These are phyloP conservation scores for Tubulanus polymorphus DNA, from an alignment of 2,888 invertebrate genomes.

Conservation along the genomic window DNA sequence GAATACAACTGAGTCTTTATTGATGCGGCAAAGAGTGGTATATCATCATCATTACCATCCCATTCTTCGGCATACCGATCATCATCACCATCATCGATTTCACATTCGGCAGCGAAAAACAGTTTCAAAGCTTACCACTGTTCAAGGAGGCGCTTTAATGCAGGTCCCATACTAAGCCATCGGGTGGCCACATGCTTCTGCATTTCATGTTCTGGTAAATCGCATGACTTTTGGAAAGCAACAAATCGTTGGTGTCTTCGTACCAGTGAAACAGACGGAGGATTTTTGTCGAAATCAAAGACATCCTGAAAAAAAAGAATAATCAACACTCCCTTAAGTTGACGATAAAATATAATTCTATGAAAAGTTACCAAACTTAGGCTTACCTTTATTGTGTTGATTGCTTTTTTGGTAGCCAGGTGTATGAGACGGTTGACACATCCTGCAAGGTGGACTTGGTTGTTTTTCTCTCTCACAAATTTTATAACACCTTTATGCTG, in stretches of 20 bases:
- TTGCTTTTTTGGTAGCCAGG: slow-evolving; percentile 17
- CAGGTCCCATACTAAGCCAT: slow-evolving; percentile 12
- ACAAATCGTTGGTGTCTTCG: slow-evolving; percentile 5
- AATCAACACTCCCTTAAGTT: slow-evolving; percentile 7
- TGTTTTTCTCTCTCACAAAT: slow-evolving; percentile 14
- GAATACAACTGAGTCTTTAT: no score
- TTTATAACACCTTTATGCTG: slow-evolving; percentile 16
- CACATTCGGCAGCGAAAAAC: no score
- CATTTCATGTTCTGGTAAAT: slow-evolving; percentile 8
- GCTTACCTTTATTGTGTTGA: no score
- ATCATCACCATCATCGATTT: no score
- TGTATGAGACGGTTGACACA: slow-evolving; percentile 19
- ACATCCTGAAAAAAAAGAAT: no score
- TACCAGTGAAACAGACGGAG: no score
- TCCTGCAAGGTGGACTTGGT: slow-evolving; percentile 12
- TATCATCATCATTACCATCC: no score
- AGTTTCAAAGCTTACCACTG: no score
- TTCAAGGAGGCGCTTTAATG: slow-evolving; percentile 9
- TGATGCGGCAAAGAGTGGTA: no score
- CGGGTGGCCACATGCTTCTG: slow-evolving; percentile 16
- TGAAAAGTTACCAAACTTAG: slow-evolving; percentile 2
- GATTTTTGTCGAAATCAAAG: slow-evolving; percentile 10
- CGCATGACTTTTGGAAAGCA: slow-evolving; percentile 6
- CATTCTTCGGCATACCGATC: no score
- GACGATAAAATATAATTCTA: no score